Conservation (phyloP, 2,113 vertebrate genomes). For the Colistium nudipinnis region DNA sequence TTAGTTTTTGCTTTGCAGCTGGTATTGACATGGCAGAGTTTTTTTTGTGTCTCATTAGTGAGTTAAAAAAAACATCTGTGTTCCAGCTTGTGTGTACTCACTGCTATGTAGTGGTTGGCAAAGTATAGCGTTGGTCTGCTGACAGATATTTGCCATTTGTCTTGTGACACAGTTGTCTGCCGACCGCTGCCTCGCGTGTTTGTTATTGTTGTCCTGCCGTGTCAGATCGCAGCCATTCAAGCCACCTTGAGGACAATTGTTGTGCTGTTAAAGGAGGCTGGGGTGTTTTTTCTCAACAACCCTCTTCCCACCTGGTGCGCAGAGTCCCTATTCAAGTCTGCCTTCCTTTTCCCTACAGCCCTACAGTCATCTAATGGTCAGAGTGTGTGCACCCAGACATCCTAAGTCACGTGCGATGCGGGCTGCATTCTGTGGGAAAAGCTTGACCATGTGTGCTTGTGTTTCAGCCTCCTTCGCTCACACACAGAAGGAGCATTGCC, state of each 20-base stretch:
- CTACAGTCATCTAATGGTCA: constrained; percentile 65
- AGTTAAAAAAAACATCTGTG: constrained; percentile 25
- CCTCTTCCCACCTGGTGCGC: constrained; percentile 34
- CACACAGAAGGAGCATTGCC: constrained; percentile 70
- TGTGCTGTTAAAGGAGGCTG: constrained; percentile 1
- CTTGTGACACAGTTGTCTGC: constrained; percentile 32
- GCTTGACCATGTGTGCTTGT: constrained; percentile 61
- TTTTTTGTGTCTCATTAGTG: constrained; percentile 32
- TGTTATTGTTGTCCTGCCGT: constrained; percentile 46
- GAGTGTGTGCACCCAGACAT: constrained; percentile 60
- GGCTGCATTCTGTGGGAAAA: constrained; percentile 72
- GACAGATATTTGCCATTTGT: constrained; percentile 44
- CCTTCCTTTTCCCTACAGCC: constrained; percentile 53
- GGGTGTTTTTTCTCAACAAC: constrained; percentile 19
- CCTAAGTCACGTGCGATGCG: constrained; percentile 74
- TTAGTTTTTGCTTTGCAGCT: constrained; percentile 52
- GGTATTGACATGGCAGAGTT: constrained; percentile 47
- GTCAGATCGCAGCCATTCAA: constrained; percentile 41
- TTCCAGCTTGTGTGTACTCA: not conserved
- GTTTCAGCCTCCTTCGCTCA: constrained; percentile 58
- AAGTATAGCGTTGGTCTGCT: constrained; percentile 23
- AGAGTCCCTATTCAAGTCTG: constrained; percentile 13
- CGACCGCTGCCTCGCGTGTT: constrained; percentile 37
- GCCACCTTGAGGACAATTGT: constrained; percentile 29
- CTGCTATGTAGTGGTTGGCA: constrained; percentile 4